A percentile compares a stretch with the other conserved stretches of the same genome.
These are phyloP conservation scores for Azorinus chamasolen DNA, from an alignment of 2,888 invertebrate genomes.

Conservation along the genomic window DNA sequence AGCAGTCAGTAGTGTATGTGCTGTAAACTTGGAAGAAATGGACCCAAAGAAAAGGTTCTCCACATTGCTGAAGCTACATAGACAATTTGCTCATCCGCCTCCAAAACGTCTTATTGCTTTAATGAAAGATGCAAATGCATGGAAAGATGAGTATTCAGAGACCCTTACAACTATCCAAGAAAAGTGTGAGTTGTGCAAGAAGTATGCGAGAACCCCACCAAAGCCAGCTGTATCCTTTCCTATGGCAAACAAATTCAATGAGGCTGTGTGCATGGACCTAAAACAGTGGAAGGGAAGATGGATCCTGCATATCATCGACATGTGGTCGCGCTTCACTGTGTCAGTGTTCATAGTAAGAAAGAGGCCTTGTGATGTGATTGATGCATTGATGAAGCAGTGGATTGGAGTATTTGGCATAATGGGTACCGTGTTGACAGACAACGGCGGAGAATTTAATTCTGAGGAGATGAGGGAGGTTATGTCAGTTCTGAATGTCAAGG, in stretches of 20 bases:
- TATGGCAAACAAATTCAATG: constrained; percentile 39
- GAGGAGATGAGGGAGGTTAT: constrained; percentile 54
- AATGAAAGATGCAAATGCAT: constrained; percentile 37
- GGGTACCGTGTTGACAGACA: constrained; percentile 50
- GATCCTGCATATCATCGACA: constrained; percentile 58
- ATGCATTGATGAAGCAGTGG: constrained; percentile 58
- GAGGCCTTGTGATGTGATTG: constrained; percentile 40
- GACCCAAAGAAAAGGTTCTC: constrained; percentile 10
- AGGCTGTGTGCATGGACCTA: constrained; percentile 48
- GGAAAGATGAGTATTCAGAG: constrained; percentile 50
- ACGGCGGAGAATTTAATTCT: too few relatives aligned
- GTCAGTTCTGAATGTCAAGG: constrained; percentile 31
- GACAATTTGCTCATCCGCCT: constrained; percentile 62
- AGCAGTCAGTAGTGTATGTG: constrained; percentile 36
- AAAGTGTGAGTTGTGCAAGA: constrained; percentile 10
- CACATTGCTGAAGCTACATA: constrained; percentile 45
- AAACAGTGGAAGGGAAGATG: constrained; percentile 38
- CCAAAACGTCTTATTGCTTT: constrained; percentile 21
- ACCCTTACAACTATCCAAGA: background rate
- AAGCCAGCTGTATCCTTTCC: constrained; percentile 41
- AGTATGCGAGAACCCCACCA: constrained; percentile 40
- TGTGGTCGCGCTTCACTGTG: constrained; percentile 47
- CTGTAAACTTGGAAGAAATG: constrained; percentile 38
- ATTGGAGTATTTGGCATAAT: constrained; percentile 55
- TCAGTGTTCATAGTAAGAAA: constrained; percentile 42